Conservation (phyloP, 2,113 vertebrate genomes). For the Tetrax tetrax region DNA sequence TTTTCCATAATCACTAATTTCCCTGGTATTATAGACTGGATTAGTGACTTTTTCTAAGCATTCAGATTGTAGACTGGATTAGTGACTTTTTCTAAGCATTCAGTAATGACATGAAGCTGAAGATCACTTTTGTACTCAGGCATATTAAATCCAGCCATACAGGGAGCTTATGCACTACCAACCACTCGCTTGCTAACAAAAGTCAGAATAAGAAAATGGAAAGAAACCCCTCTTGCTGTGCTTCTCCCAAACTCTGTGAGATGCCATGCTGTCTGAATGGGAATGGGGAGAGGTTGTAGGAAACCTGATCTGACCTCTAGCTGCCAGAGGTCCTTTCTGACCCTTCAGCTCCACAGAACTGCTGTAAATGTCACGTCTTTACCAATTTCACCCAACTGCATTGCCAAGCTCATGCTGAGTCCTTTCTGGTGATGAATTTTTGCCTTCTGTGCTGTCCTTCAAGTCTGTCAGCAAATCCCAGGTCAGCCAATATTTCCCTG, state of each 20-base stretch:
- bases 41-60: conserved; percentile 13
- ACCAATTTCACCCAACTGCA: not conserved
- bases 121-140: not conserved
- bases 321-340: not conserved
- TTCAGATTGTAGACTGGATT: not conserved
- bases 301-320: not conserved
- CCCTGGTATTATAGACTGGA: not conserved
- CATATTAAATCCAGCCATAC: not conserved
- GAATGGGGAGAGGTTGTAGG: not conserved
- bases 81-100: not conserved
- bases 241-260: not conserved
- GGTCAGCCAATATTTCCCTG: not conserved
- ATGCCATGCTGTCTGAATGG: fast-evolving
- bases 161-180: not conserved
- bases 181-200: not conserved
- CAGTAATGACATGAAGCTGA: conserved; percentile 6
- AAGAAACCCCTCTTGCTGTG: not conserved
- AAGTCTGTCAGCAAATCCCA: not conserved
- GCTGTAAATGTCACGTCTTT: not conserved
- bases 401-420: not conserved
- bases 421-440: not conserved
- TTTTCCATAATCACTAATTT: not conserved
- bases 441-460: not conserved
- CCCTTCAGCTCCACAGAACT: not conserved
- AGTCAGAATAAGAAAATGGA: not conserved